Conservation (phyloP, 2,113 vertebrate species). For the Pogonocichla stellata region DNA sequence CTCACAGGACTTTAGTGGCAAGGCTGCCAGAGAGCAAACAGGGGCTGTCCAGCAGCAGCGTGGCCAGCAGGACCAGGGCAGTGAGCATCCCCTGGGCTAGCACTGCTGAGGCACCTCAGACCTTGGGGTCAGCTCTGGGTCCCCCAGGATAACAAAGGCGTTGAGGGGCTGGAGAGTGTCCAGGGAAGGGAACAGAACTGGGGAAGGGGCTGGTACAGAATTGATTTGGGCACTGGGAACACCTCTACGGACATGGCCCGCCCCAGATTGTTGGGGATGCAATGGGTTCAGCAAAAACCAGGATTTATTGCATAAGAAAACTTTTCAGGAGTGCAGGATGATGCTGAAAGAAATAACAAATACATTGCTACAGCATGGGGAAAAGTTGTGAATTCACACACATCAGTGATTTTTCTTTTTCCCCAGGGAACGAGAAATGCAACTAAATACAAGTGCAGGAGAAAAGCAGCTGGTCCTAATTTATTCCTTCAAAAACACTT, state of each 20-base stretch:
- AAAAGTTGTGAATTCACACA: neutral
- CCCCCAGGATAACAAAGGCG: neutral
- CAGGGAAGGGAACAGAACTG: neutral
- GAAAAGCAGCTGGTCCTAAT: neutral
- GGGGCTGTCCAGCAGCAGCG: fast-evolving
- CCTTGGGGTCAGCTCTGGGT: neutral
- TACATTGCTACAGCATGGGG: fast-evolving
- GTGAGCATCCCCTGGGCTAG: no score
- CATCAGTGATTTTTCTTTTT: neutral
- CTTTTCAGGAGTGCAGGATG: neutral
- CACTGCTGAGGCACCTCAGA: neutral
- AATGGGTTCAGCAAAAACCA: fast-evolving
- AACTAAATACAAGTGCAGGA: fast-evolving
- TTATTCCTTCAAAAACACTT: neutral
- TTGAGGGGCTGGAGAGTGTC: neutral
- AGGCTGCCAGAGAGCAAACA: neutral
- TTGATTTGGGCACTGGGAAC: neutral
- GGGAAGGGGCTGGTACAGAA: neutral
- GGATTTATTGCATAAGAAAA: neutral
- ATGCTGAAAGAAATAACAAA: neutral
- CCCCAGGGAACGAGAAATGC: neutral
- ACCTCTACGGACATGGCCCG: fast-evolving
- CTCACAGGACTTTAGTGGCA: fast-evolving
- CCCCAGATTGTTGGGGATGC: fast-evolving
- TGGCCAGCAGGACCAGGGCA: neutral